Base-by-base conservation (phyloP, 2,113 vertebrate species). In the Spermophilus dauricus region DNA sequence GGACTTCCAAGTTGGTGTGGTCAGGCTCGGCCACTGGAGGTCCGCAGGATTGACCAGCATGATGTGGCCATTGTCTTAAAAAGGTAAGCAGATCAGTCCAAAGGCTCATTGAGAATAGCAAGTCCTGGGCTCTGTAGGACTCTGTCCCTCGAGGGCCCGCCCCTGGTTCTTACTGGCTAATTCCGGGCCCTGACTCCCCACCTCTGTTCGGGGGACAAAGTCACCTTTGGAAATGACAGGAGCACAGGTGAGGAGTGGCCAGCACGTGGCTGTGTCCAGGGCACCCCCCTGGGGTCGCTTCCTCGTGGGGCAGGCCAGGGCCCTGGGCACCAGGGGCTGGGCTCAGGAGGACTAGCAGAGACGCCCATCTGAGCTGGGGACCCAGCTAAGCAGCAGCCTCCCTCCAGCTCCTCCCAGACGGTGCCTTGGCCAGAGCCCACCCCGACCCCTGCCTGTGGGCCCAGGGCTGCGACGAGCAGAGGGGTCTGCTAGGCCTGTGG, bases 181-280 rank as follows among this genome's bases (percentile, higher is more conserved):
- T 34, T 2, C 26, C 51, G 13, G 70, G 56, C 32, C 63, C 94
- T 30, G 5, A 4, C 6, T n/a, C 34, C 63, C 39, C 58, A 26
- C 37, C 39, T 86, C 69, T 45, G 58, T 63, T 11, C 13, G 56
- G 56, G 56, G 34, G 53, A 45, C 45, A 16, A 18, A 39, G 20
- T 13, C 7, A 0, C 56, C 18, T 9, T 58, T 9, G 58, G 22
- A 22, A 22, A 10, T 61, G 1, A 1, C 70, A 13, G 0, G 28
- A 12, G 12, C 28, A 4, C 18, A 20, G 91, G 28, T 0, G 58
- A 32, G 3, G 17, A 3, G 39, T 58, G 42, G 28, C 63, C 0
- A 0, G 53, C 63, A 0, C 13, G 0, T 18, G 18, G 69, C 51
- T 37, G 2, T 2, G 4, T 9, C 18, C 18, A 51, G 32, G 63